Conservation (phyloP, 2,113 vertebrate genomes). For the Aegotheles bennettii region DNA sequence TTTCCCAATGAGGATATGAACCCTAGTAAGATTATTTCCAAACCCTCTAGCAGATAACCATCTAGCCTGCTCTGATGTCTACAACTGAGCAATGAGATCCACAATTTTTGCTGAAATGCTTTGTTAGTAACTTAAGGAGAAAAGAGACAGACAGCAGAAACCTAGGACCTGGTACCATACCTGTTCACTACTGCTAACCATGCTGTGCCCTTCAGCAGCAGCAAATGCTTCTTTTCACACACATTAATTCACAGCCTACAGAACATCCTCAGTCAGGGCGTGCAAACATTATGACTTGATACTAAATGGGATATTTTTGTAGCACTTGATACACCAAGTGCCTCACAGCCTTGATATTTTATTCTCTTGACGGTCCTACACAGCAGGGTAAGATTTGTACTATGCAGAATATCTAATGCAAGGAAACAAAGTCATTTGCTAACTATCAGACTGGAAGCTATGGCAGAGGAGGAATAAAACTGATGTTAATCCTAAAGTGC, state of each 20-base stretch:
- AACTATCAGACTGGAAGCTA: not conserved
- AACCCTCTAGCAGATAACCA: not conserved
- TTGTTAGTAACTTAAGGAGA: not conserved
- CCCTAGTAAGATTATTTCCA: not conserved
- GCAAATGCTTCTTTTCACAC: not conserved
- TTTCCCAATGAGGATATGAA: not conserved
- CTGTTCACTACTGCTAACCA: not conserved
- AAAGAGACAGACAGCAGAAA: too few species aligned
- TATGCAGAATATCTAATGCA: not conserved
- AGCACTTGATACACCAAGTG: not conserved
- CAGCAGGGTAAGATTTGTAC: not conserved
- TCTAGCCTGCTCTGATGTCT: not conserved
- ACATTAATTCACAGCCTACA: slow-evolving; percentile 19
- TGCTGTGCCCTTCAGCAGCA: not conserved
- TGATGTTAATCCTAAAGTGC: not conserved
- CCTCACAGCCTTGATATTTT: not conserved
- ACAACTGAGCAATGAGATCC: not conserved
- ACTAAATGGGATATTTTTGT: slow-evolving; percentile 42
- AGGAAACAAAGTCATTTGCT: not conserved
- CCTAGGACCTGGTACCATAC: not conserved
- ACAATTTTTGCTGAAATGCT: not conserved
- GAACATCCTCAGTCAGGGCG: not conserved
- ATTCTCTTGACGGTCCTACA: not conserved
- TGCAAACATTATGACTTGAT: slow-evolving; percentile 34
- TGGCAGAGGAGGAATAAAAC: not conserved